Base-by-base conservation (phyloP, 2,797 vertebrate genomes). In the Trachops cirrhosus region DNA sequence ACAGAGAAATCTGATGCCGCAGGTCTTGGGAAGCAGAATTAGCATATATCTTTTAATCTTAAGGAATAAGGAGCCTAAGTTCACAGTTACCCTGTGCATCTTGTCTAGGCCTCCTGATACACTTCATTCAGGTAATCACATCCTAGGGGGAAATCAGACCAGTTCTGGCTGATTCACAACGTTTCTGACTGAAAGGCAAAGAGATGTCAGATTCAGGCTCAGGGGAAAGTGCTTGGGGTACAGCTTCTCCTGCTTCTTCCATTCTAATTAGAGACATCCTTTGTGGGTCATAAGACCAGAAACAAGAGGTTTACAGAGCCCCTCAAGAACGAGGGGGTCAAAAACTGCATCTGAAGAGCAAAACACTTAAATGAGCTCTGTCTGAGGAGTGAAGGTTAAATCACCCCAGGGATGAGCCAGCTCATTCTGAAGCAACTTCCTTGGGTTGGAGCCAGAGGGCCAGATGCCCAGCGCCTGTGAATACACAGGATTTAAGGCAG, bases 391-490 rank as follows among this genome's bases (percentile, higher is more conserved):
- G 94, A 94, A 97, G 93, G 94, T 96, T 93, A 96, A 94, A 95
- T 85, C 91, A 94, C 89, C 80, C 96, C 54, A 67, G 97, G 91
- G 93, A 95, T 59, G 59, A 94, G 83, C 86, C 21, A 86, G 78
- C 88, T 90, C n/a, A 9, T 71, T 95, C 96, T 97, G 92, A 95
- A 96, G 96, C 91, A 96, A 92, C 96, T 96, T 97, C 94, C 75
- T 94, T 97, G 95, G 84, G 96, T 67, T 84, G 84, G 86, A 96
- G 97, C 96, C 97, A 97, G 95, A 96, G 86, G 96, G 96, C 93
- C 86, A 80, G 77, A 73, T 89, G 95, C 96, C 97, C 89, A 54
- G 89, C 62, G 87, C 83, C 86, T 97, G 86, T 70, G 88, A 95
- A 89, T 34, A 80, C 77, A 96, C 84, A 97, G 94, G 95, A 96